Conservation (phyloP, 1,140 invertebrate species). For the Diuraphis noxia region DNA sequence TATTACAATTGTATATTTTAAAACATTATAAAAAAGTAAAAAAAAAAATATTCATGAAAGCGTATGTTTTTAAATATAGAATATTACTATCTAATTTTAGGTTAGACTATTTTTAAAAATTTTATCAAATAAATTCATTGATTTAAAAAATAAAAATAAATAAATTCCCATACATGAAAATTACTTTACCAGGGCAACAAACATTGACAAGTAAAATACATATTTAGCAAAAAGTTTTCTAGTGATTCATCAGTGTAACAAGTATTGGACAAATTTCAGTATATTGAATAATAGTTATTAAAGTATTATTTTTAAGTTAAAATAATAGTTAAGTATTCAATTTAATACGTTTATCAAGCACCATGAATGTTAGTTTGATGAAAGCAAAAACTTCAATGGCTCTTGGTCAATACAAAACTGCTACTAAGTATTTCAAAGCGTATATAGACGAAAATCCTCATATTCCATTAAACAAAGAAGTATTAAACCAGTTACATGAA, state of each 20-base stretch:
- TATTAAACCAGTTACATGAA: background rate
- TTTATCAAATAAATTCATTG: background rate
- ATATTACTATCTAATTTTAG: background rate
- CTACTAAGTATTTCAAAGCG: background rate
- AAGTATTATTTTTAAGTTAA: background rate
- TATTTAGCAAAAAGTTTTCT: background rate
- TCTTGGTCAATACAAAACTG: background rate
- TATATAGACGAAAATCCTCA: background rate
- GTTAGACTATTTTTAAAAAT: background rate
- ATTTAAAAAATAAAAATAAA: background rate
- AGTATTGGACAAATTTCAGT: background rate
- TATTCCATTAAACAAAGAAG: background rate
- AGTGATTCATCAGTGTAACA: background rate
- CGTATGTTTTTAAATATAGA: background rate
- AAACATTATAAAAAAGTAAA: background rate
- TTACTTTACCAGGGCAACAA: background rate
- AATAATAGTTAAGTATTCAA: background rate
- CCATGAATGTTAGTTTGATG: background rate
- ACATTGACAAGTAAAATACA: background rate
- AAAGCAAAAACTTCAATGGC: background rate
- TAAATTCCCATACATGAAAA: background rate
- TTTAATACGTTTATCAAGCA: background rate
- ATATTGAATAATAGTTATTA: background rate
- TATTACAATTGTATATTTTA: background rate
- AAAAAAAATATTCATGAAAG: background rate